Percentiles rank a stretch among this genome's conserved stretches.
phyloP scores from a whole-genome alignment of 2,888 invertebrate genomes.

The Drosophila kuntzei region DNA sequence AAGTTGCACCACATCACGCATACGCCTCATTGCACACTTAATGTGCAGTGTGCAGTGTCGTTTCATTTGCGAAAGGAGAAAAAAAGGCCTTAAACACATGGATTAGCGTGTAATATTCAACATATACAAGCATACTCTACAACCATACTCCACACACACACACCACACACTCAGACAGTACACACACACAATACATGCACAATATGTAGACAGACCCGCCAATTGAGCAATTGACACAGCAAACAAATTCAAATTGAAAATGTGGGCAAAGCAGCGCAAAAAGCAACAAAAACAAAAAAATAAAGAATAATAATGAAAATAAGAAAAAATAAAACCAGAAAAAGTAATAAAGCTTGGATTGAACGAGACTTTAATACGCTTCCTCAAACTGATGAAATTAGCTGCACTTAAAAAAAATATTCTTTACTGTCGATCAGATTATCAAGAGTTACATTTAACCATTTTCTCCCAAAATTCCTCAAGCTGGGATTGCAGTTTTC shows the following conservation, averaged over 20 bases:
- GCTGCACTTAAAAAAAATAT: too few species aligned
- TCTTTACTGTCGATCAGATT: too few species aligned
- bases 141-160: constrained; percentile 20
- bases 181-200: constrained; percentile 15
- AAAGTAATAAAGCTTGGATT: background rate
- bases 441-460: too few species aligned
- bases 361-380: constrained; percentile 3
- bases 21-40: constrained; percentile 64
- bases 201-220: constrained; percentile 63
- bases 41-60: constrained; percentile 54
- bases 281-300: constrained; percentile 25
- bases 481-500: too few species aligned
- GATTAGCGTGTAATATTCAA: constrained; percentile 75
- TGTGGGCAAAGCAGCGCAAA: constrained; percentile 74
- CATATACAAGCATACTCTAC: constrained; percentile 29
- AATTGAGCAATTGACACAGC: constrained; percentile 82
- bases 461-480: too few species aligned
- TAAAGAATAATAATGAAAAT: constrained; percentile 16
- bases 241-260: constrained; percentile 81
- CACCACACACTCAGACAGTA: constrained; percentile 4
- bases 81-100: constrained; percentile 70
- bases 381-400: background rate
- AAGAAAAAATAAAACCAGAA: constrained; percentile 10
- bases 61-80: constrained; percentile 45
- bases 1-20: constrained; percentile 54